Evolutionary conservation across 1,140 invertebrate genomes (phyloP).

Genomic region (Thaumatotibia leucotreta): DNA sequence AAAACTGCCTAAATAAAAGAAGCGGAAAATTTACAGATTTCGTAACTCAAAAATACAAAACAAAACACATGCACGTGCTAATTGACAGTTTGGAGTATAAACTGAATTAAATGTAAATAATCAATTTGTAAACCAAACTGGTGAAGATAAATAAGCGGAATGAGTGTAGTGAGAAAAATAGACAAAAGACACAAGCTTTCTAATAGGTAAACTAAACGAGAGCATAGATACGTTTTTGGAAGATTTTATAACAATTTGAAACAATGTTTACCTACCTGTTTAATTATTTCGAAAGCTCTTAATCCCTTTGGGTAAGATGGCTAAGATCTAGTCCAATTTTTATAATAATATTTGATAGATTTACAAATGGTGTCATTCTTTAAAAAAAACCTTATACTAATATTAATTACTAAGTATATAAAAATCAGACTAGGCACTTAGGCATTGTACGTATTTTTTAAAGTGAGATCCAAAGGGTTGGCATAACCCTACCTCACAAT

Average conservation of each 20-base stretch:
- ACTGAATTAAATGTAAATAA: not conserved
- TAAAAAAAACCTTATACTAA: not conserved
- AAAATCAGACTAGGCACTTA: not conserved
- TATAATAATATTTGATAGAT: not conserved
- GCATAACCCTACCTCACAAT: not conserved
- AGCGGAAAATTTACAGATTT: not conserved
- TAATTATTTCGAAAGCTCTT: not conserved
- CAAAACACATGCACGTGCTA: conserved; percentile 17
- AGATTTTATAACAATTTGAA: too few species aligned
- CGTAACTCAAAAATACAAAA: conserved; percentile 18
- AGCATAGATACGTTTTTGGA: too few species aligned
- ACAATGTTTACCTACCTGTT: too few species aligned
- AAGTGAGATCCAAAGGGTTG: not conserved
- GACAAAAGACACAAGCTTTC: conserved; percentile 38
- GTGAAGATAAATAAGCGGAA: not conserved
- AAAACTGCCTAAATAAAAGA: not conserved
- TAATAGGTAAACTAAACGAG: conserved; percentile 19
- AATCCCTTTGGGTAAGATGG: not conserved
- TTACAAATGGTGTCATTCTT: too few species aligned
- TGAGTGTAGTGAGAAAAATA: conserved; percentile 19
- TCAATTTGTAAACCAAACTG: not conserved
- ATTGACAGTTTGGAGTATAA: not conserved
- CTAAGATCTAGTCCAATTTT: not conserved
- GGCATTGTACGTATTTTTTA: not conserved
- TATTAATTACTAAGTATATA: not conserved